phyloP scores from a whole-genome alignment of 2,113 vertebrate genomes.

The Microtus montanus region DNA sequence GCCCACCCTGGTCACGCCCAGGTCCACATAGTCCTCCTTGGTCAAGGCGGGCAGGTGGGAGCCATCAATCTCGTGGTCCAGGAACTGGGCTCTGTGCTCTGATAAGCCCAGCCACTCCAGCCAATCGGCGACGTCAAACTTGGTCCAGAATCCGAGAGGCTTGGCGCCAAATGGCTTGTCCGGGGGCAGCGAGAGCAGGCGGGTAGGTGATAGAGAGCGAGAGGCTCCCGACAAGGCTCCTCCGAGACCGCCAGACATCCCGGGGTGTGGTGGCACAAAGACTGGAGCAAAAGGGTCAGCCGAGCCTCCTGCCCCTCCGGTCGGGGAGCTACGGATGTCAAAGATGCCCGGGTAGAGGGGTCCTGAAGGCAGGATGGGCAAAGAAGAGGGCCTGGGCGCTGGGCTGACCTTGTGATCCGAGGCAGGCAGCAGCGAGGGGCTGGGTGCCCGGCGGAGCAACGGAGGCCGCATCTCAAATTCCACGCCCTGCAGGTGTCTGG shows the following conservation, averaged over 20 bases:
- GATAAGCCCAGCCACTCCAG: constrained; percentile 93
- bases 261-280: constrained; percentile 88
- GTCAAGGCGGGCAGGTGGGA: constrained; percentile 94
- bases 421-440: constrained; percentile 91
- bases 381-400: constrained; percentile 91
- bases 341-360: constrained; percentile 85
- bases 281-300: constrained; percentile 91
- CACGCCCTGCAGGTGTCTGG: constrained; percentile 83
- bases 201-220: constrained; percentile 92
- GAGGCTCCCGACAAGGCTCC: constrained; percentile 88
- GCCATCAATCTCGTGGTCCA: constrained; percentile 98
- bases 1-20: constrained; percentile 96
- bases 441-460: constrained; percentile 89
- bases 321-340: constrained; percentile 86
- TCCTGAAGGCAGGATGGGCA: constrained; percentile 91
- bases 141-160: constrained; percentile 95
- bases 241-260: constrained; percentile 88
- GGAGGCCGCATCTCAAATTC: constrained; percentile 85
- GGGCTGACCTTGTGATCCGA: constrained; percentile 89
- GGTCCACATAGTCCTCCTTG: constrained; percentile 96
- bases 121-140: constrained; percentile 97
- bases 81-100: constrained; percentile 94
- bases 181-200: constrained; percentile 92
- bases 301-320: constrained; percentile 87
- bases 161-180: constrained; percentile 95